A percentile compares a stretch with the other conserved stretches of the same genome.
Evolutionary conservation across 1,140 invertebrate species (phyloP).

Genomic region (Eumaeus atala): DNA sequence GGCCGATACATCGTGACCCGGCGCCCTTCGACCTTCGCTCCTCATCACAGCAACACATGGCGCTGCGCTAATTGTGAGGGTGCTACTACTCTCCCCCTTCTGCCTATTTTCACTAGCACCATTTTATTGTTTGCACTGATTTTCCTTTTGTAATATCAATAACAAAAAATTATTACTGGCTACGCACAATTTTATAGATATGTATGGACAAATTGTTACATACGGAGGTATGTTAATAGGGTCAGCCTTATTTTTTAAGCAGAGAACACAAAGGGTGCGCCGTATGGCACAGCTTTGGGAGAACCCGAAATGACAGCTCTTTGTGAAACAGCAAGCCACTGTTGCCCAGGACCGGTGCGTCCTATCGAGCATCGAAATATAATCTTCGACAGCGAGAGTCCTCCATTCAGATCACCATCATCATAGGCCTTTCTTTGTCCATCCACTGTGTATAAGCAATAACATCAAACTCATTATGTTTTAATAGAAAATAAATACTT

Average conservation of each 20-base stretch:
- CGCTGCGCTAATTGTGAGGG: conserved; percentile 50
- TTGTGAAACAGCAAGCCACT: too few species aligned
- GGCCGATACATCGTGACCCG: conserved; percentile 57
- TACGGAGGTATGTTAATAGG: background rate
- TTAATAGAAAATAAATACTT: too few species aligned
- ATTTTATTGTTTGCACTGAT: background rate
- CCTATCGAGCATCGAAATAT: too few species aligned
- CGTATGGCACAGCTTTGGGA: too few species aligned
- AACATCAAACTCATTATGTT: too few species aligned
- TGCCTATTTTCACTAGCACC: background rate
- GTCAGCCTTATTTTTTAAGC: background rate
- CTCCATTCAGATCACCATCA: too few species aligned
- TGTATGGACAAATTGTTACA: background rate
- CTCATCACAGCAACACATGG: conserved; percentile 57
- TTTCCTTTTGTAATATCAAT: background rate
- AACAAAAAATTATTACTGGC: background rate
- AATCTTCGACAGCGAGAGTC: too few species aligned
- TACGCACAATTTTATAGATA: background rate
- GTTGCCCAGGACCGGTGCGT: too few species aligned
- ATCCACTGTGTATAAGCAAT: too few species aligned
- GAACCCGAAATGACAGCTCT: too few species aligned
- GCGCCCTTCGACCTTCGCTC: conserved; percentile 39
- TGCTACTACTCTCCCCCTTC: conserved; percentile 29
- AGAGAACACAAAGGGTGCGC: background rate
- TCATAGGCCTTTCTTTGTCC: too few species aligned